These are phyloP conservation scores for Drosophila anomelani DNA, from an alignment of 2,888 invertebrate species.

Conservation along the genomic window DNA sequence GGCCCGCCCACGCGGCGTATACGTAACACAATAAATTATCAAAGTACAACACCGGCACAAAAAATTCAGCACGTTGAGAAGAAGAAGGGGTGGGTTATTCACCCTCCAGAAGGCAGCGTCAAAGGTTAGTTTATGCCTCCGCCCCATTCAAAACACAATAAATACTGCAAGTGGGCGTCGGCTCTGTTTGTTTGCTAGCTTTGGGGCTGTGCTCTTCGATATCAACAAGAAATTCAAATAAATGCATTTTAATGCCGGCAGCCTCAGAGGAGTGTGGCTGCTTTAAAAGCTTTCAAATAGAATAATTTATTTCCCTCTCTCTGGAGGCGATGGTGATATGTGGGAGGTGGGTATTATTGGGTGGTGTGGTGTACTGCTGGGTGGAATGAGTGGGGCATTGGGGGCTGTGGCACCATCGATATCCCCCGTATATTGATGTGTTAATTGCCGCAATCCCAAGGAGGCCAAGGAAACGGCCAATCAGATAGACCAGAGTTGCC, in stretches of 20 bases:
- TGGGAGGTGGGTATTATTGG: constrained; percentile 8
- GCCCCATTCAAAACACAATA: constrained; percentile 57
- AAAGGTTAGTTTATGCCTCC: constrained; percentile 60
- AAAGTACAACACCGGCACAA: constrained; percentile 27
- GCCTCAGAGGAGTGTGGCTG: constrained; percentile 39
- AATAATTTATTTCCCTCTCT: constrained; percentile 62
- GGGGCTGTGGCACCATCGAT: constrained; percentile 26
- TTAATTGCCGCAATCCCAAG: constrained; percentile 48
- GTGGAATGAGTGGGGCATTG: neutral
- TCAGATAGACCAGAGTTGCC: constrained; percentile 35
- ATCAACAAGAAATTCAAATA: constrained; percentile 53
- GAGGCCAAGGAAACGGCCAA: constrained; percentile 48
- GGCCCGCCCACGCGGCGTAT: constrained; percentile 51
- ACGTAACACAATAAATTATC: constrained; percentile 66
- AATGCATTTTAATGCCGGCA: constrained; percentile 49
- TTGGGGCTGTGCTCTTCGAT: constrained; percentile 32
- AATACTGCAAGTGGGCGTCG: constrained; percentile 67
- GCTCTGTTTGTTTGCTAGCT: constrained; percentile 34
- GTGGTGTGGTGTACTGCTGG: neutral
- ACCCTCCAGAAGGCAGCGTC: constrained; percentile 33
- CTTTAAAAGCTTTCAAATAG: constrained; percentile 52
- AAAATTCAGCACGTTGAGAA: constrained; percentile 24
- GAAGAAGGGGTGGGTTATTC: neutral
- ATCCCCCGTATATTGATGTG: constrained; percentile 33
- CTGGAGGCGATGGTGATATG: constrained; percentile 14